Conservation (phyloP, 2,797 vertebrate species). For the Erethizon dorsatum region DNA sequence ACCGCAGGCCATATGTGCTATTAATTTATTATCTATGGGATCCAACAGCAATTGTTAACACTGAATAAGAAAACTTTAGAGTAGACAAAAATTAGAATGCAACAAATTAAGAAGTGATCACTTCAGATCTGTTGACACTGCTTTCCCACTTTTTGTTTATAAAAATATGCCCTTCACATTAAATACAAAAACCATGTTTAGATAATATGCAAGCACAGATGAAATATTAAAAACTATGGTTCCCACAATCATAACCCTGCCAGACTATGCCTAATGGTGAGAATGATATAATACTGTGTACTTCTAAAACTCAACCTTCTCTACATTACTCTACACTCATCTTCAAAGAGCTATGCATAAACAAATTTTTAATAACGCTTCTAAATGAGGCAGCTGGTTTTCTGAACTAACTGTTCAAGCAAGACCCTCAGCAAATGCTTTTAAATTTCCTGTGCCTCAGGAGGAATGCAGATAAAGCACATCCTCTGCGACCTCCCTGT, state of each 20-base stretch:
- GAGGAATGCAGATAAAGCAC: neutral
- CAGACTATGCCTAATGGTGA: neutral
- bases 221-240: constrained; percentile 47
- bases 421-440: neutral
- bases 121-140: constrained; percentile 22
- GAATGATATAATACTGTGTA: neutral
- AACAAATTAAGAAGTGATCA: constrained; percentile 60
- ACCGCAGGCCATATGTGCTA: neutral
- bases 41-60: constrained; percentile 28
- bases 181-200: constrained; percentile 66
- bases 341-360: constrained; percentile 65
- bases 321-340: constrained; percentile 27
- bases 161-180: constrained; percentile 39
- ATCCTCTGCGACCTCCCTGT: neutral
- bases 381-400: constrained; percentile 21
- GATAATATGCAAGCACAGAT: constrained; percentile 29
- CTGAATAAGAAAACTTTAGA: neutral
- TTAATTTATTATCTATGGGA: constrained; percentile 40
- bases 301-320: constrained; percentile 59
- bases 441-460: neutral
- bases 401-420: constrained; percentile 12
- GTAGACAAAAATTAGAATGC: constrained; percentile 61
- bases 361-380: constrained; percentile 51
- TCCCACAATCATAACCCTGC: neutral
- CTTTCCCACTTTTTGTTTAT: constrained; percentile 35